Conservation (phyloP, 2,888 invertebrate genomes). For the Eilema caniola region DNA sequence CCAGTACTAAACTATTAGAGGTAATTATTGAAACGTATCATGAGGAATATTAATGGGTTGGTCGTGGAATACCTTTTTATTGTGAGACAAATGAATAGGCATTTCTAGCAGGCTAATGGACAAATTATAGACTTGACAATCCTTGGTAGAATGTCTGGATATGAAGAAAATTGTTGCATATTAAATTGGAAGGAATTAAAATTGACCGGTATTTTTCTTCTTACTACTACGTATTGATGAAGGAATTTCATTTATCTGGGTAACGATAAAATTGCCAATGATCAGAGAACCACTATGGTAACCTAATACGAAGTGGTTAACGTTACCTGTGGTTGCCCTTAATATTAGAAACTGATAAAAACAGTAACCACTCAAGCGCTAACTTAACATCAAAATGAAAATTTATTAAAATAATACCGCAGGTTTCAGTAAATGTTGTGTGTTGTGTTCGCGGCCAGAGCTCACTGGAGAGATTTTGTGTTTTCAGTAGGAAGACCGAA, state of each 20-base stretch:
- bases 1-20: slow-evolving; percentile 42
- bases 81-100: slow-evolving; percentile 12
- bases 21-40: slow-evolving; percentile 37
- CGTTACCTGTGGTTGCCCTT: background rate
- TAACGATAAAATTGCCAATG: background rate
- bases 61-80: slow-evolving; percentile 10
- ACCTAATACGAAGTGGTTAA: background rate
- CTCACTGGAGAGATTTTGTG: no score
- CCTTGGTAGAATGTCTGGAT: background rate
- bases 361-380: background rate
- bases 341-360: background rate
- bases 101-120: background rate
- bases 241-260: background rate
- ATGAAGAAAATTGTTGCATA: background rate
- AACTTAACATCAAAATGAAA: no score
- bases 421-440: no score
- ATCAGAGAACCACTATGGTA: background rate
- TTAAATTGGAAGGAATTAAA: slow-evolving; percentile 2
- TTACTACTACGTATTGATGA: no score
- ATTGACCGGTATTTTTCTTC: background rate
- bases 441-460: no score
- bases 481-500: no score
- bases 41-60: slow-evolving; percentile 32
- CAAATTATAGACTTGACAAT: slow-evolving; percentile 16
- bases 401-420: no score